Percentiles rank a stretch among this genome's conserved stretches.
Evolutionary conservation across 1,140 invertebrate species (phyloP).

Genomic region (Pseudachorutes palmiensis): DNA sequence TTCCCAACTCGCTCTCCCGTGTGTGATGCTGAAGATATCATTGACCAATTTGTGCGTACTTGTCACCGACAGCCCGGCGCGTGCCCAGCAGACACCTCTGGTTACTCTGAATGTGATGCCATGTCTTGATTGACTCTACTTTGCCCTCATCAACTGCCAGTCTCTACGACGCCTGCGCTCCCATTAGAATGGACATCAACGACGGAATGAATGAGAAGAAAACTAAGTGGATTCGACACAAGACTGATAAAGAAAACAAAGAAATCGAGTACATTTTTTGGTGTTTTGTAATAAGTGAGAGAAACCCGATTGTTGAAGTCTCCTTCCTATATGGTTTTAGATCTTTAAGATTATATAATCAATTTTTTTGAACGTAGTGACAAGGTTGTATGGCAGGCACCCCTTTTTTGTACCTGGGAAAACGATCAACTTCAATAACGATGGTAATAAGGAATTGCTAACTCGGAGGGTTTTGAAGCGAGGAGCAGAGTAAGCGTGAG

Average conservation of each 20-base stretch:
- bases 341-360: too few relatives aligned
- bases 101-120: too few relatives aligned
- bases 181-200: background rate
- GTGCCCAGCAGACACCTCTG: too few relatives aligned
- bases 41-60: too few relatives aligned
- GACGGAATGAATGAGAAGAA: background rate
- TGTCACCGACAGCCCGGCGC: too few relatives aligned
- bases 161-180: background rate
- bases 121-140: too few relatives aligned
- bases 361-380: background rate
- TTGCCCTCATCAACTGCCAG: too few relatives aligned
- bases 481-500: background rate
- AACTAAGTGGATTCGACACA: constrained; percentile 4
- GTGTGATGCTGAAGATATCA: too few relatives aligned
- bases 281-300: too few relatives aligned
- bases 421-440: background rate
- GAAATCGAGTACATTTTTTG: too few relatives aligned
- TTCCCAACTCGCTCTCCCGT: too few relatives aligned
- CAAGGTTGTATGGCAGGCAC: background rate
- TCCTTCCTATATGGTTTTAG: background rate
- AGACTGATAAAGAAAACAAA: constrained; percentile 12
- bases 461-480: background rate
- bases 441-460: background rate
- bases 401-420: constrained; percentile 7
- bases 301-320: background rate